phyloP scores from a whole-genome alignment of 1,140 invertebrate genomes.

The Trachelipus rathkii region DNA sequence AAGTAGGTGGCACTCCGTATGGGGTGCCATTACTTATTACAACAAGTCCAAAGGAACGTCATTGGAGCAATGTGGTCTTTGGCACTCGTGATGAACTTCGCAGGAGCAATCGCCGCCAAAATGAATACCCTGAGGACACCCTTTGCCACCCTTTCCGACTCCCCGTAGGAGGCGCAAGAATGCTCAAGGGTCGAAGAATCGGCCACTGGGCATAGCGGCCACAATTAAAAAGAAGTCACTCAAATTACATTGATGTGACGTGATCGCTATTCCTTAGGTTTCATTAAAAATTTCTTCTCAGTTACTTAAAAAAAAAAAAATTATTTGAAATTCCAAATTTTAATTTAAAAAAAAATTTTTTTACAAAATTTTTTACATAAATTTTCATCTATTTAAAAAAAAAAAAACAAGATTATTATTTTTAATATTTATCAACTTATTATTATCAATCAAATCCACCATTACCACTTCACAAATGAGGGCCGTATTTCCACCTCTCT shows the following conservation, averaged over 20 bases:
- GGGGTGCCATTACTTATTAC: conserved; percentile 40
- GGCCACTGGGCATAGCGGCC: conserved; percentile 60
- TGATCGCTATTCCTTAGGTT: too few relatives aligned
- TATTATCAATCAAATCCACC: too few relatives aligned
- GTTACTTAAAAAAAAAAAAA: too few relatives aligned
- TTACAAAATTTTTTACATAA: too few relatives aligned
- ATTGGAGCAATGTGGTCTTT: conserved; percentile 42
- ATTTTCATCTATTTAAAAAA: too few relatives aligned
- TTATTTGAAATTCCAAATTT: too few relatives aligned
- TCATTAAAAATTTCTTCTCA: too few relatives aligned
- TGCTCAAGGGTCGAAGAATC: conserved; percentile 53
- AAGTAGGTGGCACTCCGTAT: conserved; percentile 31
- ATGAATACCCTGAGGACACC: conserved; percentile 41
- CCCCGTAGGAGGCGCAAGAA: conserved; percentile 54
- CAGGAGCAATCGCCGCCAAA: conserved; percentile 34
- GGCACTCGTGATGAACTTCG: conserved; percentile 39
- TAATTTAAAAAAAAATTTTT: too few relatives aligned
- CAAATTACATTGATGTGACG: not conserved
- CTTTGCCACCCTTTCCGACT: conserved; percentile 25
- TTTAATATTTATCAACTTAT: too few relatives aligned
- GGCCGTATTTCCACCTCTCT: too few relatives aligned
- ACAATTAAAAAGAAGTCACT: conserved; percentile 47
- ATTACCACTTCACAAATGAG: too few relatives aligned
- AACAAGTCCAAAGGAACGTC: conserved; percentile 41
- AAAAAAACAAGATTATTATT: too few relatives aligned